Conservation (phyloP, 2,888 invertebrate species). For the Hirtodrosophila histrioides region DNA sequence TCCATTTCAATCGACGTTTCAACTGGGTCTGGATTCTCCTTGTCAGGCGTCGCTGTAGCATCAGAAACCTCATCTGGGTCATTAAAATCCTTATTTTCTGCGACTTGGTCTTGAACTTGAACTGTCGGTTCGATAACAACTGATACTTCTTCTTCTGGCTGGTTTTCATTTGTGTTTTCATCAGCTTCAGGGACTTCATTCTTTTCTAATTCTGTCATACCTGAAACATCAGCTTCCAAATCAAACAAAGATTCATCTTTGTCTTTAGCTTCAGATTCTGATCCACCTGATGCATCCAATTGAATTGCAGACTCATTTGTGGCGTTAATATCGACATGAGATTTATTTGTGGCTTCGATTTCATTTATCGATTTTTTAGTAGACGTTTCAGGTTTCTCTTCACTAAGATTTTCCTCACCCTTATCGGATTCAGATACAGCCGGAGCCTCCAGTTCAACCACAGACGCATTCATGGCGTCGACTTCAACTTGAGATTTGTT, state of each 20-base stretch:
- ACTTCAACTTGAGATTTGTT: too few relatives aligned
- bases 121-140: too few relatives aligned
- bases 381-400: background rate
- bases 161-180: background rate
- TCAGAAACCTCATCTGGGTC: background rate
- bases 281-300: conserved; percentile 1
- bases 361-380: background rate
- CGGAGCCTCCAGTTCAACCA: background rate
- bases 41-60: too few relatives aligned
- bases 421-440: background rate
- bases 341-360: background rate
- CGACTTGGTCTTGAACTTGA: too few relatives aligned
- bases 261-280: background rate
- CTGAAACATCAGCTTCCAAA: background rate
- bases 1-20: background rate
- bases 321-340: background rate
- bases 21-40: background rate
- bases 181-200: background rate
- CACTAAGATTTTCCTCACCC: background rate
- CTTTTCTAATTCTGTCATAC: background rate
- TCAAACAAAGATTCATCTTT: background rate
- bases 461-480: background rate
- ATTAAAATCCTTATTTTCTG: too few relatives aligned
- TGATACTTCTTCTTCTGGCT: too few relatives aligned
- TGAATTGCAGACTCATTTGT: background rate